Base-by-base conservation (phyloP, 2,888 invertebrate species). In the Thera britannica region DNA sequence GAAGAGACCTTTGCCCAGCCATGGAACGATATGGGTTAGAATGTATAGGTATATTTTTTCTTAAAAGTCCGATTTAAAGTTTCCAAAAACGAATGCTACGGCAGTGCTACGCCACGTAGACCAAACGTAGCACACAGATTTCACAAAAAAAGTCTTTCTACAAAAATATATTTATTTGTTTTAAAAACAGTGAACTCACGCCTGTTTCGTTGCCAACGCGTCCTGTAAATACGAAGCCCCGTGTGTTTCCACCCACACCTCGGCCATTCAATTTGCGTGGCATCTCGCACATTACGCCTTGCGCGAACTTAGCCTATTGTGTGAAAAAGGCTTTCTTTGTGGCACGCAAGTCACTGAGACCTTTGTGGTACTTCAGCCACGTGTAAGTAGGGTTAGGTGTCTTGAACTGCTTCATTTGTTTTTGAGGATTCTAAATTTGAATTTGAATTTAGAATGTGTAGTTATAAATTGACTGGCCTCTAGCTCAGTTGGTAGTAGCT, bases 261-360 rank as follows among this genome's bases (percentile, higher is more conserved):
- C 88, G 75, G 72, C 78, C 86, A 90, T 91, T 89, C 85, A 90
- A 89, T 91, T 90, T 87, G 79, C 83, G 82, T 78, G 79, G 76
- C 87, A 84, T 85, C 88, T 89, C 90, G 86, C 83, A 84, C 44
- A 46, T 87, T 84, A 84, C 85, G 85, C 85, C 85, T 84, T 81
- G 82, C 84, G 77, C 75, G 84, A 86, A 87, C 88, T 84, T 85
- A 82, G 82, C 77, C 77, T 83, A 84, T 86, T 87, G 85, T 83
- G 73, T 72, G 77, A 46, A 62, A 61, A 61, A 77, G 73, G 70
- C 73, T 73, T 74, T 78, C 77, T 80, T 79, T 77, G 79, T 81
- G 68, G 65, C 66, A 12, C 62, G 81, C 73, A 71, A 73, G 73
- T 73, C 73, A 75, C 71, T 67, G 70, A 36, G 61, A 23, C 55